Evolutionary conservation across 2,797 vertebrate genomes (phyloP), one percentile per base, ranked within the genome.

Genomic region (Sebastes itinus): DNA sequence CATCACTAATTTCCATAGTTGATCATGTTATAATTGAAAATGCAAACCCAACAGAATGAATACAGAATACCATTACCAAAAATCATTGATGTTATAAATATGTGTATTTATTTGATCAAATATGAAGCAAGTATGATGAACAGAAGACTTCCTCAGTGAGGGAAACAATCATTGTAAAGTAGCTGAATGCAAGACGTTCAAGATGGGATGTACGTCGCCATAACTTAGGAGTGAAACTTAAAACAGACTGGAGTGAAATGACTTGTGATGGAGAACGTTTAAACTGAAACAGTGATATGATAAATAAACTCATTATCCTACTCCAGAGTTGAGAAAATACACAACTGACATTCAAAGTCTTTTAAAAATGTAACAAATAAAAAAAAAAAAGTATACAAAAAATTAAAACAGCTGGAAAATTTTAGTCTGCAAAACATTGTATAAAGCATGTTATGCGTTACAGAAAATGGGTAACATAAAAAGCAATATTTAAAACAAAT

Each of bases 71-170:
- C 0, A 63, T 23, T 2, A 38, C 25, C 6, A n/a, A 56, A 63
- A 64, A 38, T 52, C 42, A 49, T 0, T 73, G 23, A 69, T 70
- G 74, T 85, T 90, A 89, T 92, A 90, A 92, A 91, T 88, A 86
- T 88, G 86, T 89, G 86, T 82, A 73, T 92, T 94, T 89, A 93
- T 87, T 94, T 83, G 79, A 90, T 77, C 52, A 86, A 88, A 87
- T 70, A 87, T 89, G 82, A 91, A 83, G 80, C 75, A 81, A 77
- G 77, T 66, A 61, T 77, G 35, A 77, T 13, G 92, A 46, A 92
- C 77, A 88, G 32, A 89, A 77, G n/a, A 84, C 25, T 38, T 80
- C 79, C 84, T 85, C 75, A 2, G 42, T 4, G 59, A 87, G 60
- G 79, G 67, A 82, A 84, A 85, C 28, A 71, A 63, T 52, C 22